These are phyloP conservation scores for Spheniscus mendiculus DNA, from an alignment of 2,113 vertebrate species.

Conservation along the genomic window DNA sequence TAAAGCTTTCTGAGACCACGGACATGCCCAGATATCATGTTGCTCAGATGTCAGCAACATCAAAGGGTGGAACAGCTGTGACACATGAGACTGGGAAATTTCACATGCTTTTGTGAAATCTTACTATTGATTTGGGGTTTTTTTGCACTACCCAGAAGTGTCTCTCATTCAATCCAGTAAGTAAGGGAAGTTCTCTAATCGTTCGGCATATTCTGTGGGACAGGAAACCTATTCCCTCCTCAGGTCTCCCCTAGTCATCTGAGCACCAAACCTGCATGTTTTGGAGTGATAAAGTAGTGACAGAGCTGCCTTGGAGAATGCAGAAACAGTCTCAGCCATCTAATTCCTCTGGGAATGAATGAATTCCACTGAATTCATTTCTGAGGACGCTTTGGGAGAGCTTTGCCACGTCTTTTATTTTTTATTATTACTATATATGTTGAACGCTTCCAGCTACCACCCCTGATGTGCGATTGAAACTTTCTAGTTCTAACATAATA, in stretches of 20 bases:
- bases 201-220: background rate
- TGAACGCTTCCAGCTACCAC: background rate
- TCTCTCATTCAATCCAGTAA: background rate
- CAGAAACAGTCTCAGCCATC: background rate
- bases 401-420: background rate
- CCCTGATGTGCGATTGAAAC: background rate
- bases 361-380: background rate
- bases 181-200: background rate
- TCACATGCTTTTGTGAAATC: background rate
- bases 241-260: background rate
- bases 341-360: background rate
- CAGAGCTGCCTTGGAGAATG: background rate
- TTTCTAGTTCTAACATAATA: background rate
- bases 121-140: background rate
- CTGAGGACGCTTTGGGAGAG: background rate
- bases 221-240: background rate
- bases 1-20: background rate
- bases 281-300: background rate
- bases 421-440: background rate
- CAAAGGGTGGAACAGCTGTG: background rate
- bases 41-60: background rate
- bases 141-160: background rate
- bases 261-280: background rate
- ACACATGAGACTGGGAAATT: background rate
- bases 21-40: fast-evolving